Evolutionary conservation across 2,113 vertebrate genomes (phyloP).

Genomic region (Vimba vimba): DNA sequence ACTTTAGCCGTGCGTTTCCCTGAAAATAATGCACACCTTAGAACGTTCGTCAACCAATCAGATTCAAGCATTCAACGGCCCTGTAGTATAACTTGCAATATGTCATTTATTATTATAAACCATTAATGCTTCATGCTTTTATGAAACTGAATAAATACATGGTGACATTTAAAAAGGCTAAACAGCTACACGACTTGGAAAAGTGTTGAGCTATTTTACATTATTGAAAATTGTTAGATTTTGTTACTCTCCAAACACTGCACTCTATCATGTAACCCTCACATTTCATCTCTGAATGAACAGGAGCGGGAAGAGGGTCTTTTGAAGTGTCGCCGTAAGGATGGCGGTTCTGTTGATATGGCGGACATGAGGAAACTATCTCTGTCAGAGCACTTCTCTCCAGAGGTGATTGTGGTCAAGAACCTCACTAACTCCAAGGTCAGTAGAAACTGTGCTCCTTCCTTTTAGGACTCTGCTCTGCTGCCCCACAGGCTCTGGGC

Average conservation of each 20-base stretch:
- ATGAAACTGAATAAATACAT: neutral
- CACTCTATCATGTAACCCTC: too few relatives aligned
- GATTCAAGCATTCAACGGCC: too few relatives aligned
- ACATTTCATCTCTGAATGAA: constrained; percentile 30
- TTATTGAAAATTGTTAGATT: neutral
- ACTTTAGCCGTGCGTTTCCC: too few relatives aligned
- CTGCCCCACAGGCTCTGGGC: neutral
- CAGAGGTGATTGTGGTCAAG: constrained; percentile 70
- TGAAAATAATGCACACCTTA: too few relatives aligned
- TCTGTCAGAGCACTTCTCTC: constrained; percentile 72
- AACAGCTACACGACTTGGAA: neutral
- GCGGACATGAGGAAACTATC: constrained; percentile 79
- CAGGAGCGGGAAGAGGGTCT: constrained; percentile 84
- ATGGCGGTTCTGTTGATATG: constrained; percentile 49
- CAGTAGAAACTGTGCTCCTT: neutral
- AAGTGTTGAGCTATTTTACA: neutral
- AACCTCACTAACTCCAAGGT: constrained; percentile 68
- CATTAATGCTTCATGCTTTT: neutral
- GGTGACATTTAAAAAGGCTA: neutral
- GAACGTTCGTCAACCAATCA: too few relatives aligned
- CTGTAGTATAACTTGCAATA: neutral
- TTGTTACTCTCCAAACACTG: neutral
- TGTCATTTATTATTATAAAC: neutral
- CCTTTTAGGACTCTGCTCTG: neutral
- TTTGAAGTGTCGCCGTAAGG: constrained; percentile 65